Evolutionary conservation across 2,888 invertebrate genomes (phyloP).

Genomic region (Dicyrtoma fusca): DNA sequence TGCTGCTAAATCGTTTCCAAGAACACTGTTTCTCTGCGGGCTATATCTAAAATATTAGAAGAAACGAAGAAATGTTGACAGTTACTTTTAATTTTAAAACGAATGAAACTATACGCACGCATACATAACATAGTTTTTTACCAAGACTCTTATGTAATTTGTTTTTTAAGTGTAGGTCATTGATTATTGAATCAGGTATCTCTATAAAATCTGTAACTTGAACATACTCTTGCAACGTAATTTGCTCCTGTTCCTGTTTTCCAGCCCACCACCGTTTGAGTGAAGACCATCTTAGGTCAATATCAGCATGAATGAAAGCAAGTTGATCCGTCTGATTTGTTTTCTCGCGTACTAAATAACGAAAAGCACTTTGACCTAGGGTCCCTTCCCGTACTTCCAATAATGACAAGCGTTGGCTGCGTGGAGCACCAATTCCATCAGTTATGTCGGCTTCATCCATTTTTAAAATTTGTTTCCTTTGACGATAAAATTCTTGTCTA

Average conservation of each 20-base stretch:
- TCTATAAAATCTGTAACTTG: neutral
- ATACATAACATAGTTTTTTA: too few relatives aligned
- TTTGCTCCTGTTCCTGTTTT: conserved; percentile 31
- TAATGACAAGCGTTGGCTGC: conserved; percentile 22
- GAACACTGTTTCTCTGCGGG: conserved; percentile 40
- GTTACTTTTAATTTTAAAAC: too few relatives aligned
- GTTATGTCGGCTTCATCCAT: conserved; percentile 46
- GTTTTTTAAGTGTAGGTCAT: too few relatives aligned
- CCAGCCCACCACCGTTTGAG: conserved; percentile 39
- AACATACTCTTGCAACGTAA: conserved; percentile 43
- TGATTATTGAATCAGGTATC: neutral
- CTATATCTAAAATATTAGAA: conserved; percentile 41
- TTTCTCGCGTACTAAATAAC: conserved; percentile 14
- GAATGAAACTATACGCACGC: too few relatives aligned
- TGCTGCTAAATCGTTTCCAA: conserved; percentile 67
- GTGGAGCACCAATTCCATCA: conserved; percentile 21
- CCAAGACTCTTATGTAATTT: too few relatives aligned
- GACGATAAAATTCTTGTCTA: conserved; percentile 9
- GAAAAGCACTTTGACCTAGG: neutral
- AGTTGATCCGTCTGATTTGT: conserved; percentile 31
- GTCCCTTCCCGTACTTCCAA: conserved; percentile 40
- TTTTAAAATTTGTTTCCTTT: conserved; percentile 40
- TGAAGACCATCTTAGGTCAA: conserved; percentile 40
- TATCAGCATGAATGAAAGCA: conserved; percentile 42
- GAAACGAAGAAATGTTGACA: too few relatives aligned